Base-by-base conservation (phyloP, 1,140 invertebrate species). In the Drosophila neocordata region DNA sequence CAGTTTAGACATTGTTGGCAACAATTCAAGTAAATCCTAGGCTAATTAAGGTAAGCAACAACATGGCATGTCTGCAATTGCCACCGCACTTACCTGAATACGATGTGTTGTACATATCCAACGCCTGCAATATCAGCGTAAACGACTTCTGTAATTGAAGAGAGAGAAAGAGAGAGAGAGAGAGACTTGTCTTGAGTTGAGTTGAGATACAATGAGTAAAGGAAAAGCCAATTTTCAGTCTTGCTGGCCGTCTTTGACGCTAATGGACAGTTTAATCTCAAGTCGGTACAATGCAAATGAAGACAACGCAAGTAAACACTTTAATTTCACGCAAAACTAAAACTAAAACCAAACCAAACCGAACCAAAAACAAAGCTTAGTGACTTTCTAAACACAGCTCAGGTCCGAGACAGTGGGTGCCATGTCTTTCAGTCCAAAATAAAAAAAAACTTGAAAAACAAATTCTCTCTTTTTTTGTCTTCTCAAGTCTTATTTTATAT, bases 121-220 rank as follows among this genome's bases (percentile, higher is more conserved):
- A 95, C 66, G 97, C 97, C 93, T 97, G 96, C 74, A 98, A 94
- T 73, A 98, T 97, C 87, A 98, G 93, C 77, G 97, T 97, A 93
- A 98, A 97, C 72, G 96, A 97, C 92, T 96, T 96, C 97, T 98
- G 95, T 72, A 87, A 87, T 87, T 87, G 83, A 88, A 87, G 67
- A 51, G 27, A 31, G 7, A 31, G 7, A 31, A 31, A 31, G 6
- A 31, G 6, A 48, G 15, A 48, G 3, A 20, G 18, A 15, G 9
- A 44, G 34, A 35, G 11, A 12, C 34, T 20, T 20, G 18, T 20
- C 15, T 48, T 48, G 15, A 44, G 38, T 41, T 15, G 9, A 18
- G 41, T 61, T 59, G 61, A n/a, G 35, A 69, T 68, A 51, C 44
- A 67, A 62, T 34, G 20, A 69, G 64, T 31, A 55, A 60, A 48